Evolutionary conservation across 2,888 invertebrate genomes (phyloP), one percentile per base, ranked within the genome.

Genomic region (Eristalinus sepulchralis): DNA sequence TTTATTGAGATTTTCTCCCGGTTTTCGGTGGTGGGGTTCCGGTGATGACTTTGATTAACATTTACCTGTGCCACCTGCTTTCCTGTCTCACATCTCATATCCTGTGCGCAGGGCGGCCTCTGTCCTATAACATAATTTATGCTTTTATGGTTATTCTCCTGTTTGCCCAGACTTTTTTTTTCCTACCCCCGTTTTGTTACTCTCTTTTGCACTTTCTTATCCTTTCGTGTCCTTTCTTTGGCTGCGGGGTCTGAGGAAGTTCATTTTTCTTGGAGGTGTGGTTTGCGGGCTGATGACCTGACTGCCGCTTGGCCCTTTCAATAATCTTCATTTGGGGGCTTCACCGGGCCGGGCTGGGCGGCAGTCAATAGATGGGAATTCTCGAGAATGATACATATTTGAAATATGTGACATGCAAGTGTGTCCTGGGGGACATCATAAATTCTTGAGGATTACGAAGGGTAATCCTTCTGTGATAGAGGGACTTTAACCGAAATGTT

Each of bases 21-120:
- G 47, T 73, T 70, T 27, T 27, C 5, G 27, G 27, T 72, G 59
- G 57, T 62, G 71, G n/a, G 81, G 59, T 76, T 81, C 64, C 60
- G 70, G 78, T 86, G 78, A 78, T 78, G 77, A 55, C 73, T 86
- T 85, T 82, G 85, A 83, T 86, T 75, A 71, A 78, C 66, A 75
- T 86, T 79, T 62, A 39, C 57, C 33, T 67, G 55, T 20, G 62
- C 82, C 78, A 78, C 78, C 82, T 83, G 75, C 59, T 82, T 34
- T 33, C 39, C 47, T 76, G 10, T 53, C n/a, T 47, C 39, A 47
- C 59, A 63, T 57, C 24, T 66, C 66, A 27, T 47, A 22, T 62
- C 62, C 10, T 62, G 27, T 11, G 31, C 11, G 5, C 13, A 13
- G 17, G 11, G 31, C 9, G 36, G 11, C 36, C 67, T 57, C 39